Base-by-base conservation (phyloP, 2,888 invertebrate species). In the Polydrusus pterygomalis region DNA sequence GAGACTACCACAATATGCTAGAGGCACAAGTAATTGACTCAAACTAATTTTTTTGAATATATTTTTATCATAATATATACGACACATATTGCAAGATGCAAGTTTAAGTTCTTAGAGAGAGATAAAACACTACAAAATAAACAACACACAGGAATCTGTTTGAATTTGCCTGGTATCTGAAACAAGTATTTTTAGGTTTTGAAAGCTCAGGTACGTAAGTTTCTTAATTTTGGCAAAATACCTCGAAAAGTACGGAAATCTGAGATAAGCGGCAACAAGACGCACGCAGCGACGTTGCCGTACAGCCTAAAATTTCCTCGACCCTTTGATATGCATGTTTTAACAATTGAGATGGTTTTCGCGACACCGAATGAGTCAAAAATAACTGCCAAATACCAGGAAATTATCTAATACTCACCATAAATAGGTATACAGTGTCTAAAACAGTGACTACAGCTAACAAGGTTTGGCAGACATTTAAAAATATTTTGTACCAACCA, bases 11-110 rank as follows among this genome's bases (percentile, higher is more conserved):
- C 85, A 84, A 58, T 74, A 73, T 76, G 86, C 88, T 88, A 88
- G 86, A 90, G 90, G 90, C 90, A 90, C 90, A 90, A 90, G 89
- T 90, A 90, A 90, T 90, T 90, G 90, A 90, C 90, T 90, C 90
- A 90, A 90, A 90, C 90, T 89, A 90, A 86, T 81, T 87, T 86
- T 75, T 78, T 75, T 75, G 56, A 65, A 75, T 78, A 75, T 75
- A 75, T 75, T 75, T 40, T 73, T 67, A 67, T 73, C 58, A 73
- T 73, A n/a, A n/a, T n/a, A 49, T 70, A 73, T 87, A 87, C 87
- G 86, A 87, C 87, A 87, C 86, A 83, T 86, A 85, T 85, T 85
- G 84, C 83, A 85, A 82, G 85, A 84, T 85, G 86, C 85, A 85
- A 83, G 77, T 83, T 75, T 65, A 49, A 67, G 49, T 70, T 70